Evolutionary conservation across 2,113 vertebrate species (phyloP).

Genomic region (Rostratula benghalensis): DNA sequence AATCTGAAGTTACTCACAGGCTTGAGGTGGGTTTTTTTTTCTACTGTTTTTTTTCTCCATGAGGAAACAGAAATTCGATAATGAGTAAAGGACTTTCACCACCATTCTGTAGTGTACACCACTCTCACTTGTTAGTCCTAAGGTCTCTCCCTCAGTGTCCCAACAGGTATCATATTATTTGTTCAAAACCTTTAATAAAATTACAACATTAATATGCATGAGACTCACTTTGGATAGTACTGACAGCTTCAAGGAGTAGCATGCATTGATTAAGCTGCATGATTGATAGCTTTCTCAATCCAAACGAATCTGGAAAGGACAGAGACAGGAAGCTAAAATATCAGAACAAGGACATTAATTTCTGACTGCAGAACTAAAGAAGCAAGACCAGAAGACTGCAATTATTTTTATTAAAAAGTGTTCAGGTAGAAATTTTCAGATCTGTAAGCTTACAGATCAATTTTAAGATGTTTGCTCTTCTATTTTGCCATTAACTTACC

Average conservation of each 20-base stretch:
- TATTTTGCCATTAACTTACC: background rate
- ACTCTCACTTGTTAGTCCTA: background rate
- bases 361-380: background rate
- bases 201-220: slow-evolving; percentile 54
- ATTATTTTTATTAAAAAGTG: background rate
- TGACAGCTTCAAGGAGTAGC: background rate
- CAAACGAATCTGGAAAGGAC: background rate
- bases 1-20: background rate
- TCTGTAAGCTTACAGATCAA: background rate
- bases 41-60: background rate
- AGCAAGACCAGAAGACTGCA: background rate
- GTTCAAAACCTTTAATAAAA: slow-evolving; percentile 29
- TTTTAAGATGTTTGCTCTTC: background rate
- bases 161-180: slow-evolving; percentile 19
- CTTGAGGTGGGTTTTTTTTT: background rate
- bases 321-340: background rate
- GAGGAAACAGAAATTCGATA: background rate
- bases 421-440: background rate
- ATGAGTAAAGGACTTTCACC: background rate
- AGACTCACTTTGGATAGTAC: background rate
- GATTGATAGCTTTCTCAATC: background rate
- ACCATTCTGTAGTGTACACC: background rate
- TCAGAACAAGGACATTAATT: background rate
- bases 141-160: background rate
- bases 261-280: background rate